Conservation (phyloP, 2,888 invertebrate genomes). For the Baronia brevicornis region DNA sequence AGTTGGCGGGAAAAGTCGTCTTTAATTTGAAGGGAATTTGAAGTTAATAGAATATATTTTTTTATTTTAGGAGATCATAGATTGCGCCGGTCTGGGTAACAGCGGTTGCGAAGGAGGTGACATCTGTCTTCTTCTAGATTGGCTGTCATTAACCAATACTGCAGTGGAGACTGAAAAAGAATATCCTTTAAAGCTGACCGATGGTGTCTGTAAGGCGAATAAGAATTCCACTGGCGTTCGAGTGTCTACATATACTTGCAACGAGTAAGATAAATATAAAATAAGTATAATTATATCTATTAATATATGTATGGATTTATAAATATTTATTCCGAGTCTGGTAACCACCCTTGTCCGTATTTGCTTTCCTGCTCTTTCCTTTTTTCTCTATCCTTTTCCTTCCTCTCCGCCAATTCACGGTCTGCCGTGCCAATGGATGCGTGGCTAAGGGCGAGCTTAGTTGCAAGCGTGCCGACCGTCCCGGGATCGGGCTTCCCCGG, state of each 20-base stretch:
- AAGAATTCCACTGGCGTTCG: slow-evolving; percentile 60
- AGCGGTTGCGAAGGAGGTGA: slow-evolving; percentile 88
- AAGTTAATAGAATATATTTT: background rate
- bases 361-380: no score
- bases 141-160: slow-evolving; percentile 77
- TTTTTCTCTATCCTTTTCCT: no score
- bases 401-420: no score
- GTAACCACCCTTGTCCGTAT: no score
- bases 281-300: slow-evolving; percentile 2
- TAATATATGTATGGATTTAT: no score
- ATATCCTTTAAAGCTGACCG: slow-evolving; percentile 77
- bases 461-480: no score
- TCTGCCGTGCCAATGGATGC: no score
- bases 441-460: no score
- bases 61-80: slow-evolving; percentile 79
- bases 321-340: no score
- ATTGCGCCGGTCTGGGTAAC: slow-evolving; percentile 84
- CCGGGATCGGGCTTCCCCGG: no score
- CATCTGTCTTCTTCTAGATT: slow-evolving; percentile 84
- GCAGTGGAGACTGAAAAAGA: slow-evolving; percentile 70
- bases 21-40: no score
- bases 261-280: slow-evolving; percentile 71
- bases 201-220: slow-evolving; percentile 58
- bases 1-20: no score
- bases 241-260: slow-evolving; percentile 77